phyloP scores from a whole-genome alignment of 2,113 vertebrate genomes.

The Isichthys henryi region DNA sequence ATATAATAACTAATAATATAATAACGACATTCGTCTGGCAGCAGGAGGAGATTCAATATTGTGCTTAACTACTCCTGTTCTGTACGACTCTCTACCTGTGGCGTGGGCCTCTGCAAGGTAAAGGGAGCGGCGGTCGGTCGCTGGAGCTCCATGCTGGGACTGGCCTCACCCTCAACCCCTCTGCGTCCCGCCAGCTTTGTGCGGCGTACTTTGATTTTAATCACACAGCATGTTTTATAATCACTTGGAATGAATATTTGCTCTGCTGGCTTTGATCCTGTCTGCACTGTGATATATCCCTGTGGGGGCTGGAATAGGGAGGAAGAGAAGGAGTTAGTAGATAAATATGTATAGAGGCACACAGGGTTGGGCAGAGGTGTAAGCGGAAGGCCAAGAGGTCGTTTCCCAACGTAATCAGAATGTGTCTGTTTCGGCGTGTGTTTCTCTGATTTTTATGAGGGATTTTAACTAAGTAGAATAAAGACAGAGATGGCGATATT shows the following conservation, averaged over 20 bases:
- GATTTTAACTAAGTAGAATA: conserved; percentile 6
- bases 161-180: background rate
- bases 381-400: conserved; percentile 11
- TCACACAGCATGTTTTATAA: conserved; percentile 30
- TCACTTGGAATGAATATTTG: conserved; percentile 16
- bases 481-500: background rate
- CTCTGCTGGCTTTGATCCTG: conserved; percentile 30
- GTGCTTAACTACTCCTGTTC: background rate
- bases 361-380: background rate
- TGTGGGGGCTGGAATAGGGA: background rate
- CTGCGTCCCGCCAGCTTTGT: background rate
- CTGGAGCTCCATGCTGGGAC: background rate
- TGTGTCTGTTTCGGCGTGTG: conserved; percentile 2
- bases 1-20: background rate
- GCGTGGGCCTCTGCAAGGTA: background rate
- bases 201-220: conserved; percentile 26
- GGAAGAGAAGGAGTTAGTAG: background rate
- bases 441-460: background rate
- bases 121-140: background rate
- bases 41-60: background rate
- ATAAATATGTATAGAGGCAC: conserved; percentile 14
- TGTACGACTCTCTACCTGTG: background rate
- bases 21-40: no score
- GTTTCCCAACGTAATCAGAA: background rate
- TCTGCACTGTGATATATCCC: conserved; percentile 1